phyloP scores from a whole-genome alignment of 2,797 vertebrate genomes.

The Cynodonichthys magdalenae region DNA sequence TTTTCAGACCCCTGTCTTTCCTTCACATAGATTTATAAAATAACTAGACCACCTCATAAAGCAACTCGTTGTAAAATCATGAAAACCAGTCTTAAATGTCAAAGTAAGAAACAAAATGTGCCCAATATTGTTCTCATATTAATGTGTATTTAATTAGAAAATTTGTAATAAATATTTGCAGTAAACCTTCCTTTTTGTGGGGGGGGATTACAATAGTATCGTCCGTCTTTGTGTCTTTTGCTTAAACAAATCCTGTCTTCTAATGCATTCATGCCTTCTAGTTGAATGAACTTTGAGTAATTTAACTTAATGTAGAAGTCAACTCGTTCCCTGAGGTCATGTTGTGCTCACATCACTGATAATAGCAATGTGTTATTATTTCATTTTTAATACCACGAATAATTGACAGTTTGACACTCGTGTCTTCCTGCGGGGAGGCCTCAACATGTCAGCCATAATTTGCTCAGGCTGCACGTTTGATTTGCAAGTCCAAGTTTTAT shows the following conservation, averaged over 20 bases:
- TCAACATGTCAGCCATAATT: conserved; percentile 24
- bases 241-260: neutral
- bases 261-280: neutral
- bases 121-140: too few relatives aligned
- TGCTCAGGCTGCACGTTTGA: conserved; percentile 18
- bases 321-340: neutral
- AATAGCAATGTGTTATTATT: conserved; percentile 22
- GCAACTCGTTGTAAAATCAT: too few relatives aligned
- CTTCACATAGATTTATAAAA: too few relatives aligned
- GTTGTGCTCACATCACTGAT: conserved; percentile 25
- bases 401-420: conserved; percentile 13
- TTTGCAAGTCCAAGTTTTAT: conserved; percentile 36
- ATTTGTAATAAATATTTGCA: too few relatives aligned
- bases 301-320: neutral
- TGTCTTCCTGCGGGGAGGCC: conserved; percentile 13
- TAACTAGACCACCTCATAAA: too few relatives aligned
- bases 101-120: too few relatives aligned
- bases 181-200: too few relatives aligned
- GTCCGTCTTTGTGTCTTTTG: too few relatives aligned
- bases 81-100: too few relatives aligned
- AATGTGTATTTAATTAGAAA: too few relatives aligned
- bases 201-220: too few relatives aligned
- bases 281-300: neutral
- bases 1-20: too few relatives aligned
- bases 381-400: conserved; percentile 12